phyloP scores from a whole-genome alignment of 1,140 invertebrate genomes.

The Phymorhynchus buccinoides region DNA sequence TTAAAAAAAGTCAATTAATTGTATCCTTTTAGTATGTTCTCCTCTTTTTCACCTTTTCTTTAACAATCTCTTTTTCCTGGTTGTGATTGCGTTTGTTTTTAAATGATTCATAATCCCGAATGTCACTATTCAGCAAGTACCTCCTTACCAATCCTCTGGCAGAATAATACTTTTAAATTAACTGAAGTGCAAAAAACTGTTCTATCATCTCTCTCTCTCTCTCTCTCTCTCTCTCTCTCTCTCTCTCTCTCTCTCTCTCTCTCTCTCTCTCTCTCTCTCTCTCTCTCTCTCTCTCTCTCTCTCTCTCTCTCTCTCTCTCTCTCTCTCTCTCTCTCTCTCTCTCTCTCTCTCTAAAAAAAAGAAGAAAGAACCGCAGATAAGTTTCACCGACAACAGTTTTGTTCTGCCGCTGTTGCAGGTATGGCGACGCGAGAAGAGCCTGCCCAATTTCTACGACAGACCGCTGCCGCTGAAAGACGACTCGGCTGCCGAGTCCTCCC shows the following conservation, averaged over 20 bases:
- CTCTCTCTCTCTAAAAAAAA: too few species aligned
- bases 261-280: background rate
- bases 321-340: background rate
- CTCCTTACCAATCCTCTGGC: too few species aligned
- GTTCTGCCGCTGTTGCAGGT: constrained; percentile 18
- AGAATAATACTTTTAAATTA: too few species aligned
- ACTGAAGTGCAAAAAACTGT: background rate
- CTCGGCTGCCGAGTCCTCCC: background rate
- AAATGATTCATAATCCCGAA: too few species aligned
- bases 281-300: background rate
- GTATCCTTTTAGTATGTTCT: too few species aligned
- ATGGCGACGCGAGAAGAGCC: constrained; percentile 47
- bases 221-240: too few species aligned
- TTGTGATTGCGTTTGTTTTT: too few species aligned
- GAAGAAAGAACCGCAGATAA: background rate
- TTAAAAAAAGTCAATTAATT: too few species aligned
- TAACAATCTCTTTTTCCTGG: too few species aligned
- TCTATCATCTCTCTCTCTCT: background rate
- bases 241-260: too few species aligned
- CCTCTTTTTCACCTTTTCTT: too few species aligned
- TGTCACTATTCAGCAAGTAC: too few species aligned
- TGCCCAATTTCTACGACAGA: constrained; percentile 46
- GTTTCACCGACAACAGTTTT: background rate
- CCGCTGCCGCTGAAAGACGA: constrained; percentile 10
- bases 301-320: background rate